These are phyloP conservation scores for Sarcophilus harrisii DNA, from an alignment of 2,797 vertebrate genomes.

Conservation along the genomic window DNA sequence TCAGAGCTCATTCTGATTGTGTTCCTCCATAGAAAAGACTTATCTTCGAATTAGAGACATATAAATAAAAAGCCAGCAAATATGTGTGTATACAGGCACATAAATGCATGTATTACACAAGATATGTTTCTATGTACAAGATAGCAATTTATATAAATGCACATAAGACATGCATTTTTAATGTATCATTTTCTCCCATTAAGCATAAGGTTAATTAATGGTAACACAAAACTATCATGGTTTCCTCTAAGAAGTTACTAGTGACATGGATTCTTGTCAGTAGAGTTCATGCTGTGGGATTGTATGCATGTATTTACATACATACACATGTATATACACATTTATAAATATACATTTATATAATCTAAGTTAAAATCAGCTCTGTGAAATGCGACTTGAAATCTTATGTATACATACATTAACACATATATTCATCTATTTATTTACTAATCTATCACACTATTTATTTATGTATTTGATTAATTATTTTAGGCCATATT, in stretches of 20 bases:
- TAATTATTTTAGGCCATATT: not conserved
- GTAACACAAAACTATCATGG: not conserved
- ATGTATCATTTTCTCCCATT: not conserved
- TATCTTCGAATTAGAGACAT: not conserved
- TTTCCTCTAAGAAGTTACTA: not conserved
- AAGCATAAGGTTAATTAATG: not conserved
- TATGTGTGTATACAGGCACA: not conserved
- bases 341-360: not conserved
- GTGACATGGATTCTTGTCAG: not conserved
- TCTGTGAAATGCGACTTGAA: too few species aligned
- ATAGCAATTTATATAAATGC: not conserved
- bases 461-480: not conserved
- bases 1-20: not conserved
- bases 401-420: too few species aligned
- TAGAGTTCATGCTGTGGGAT: not conserved
- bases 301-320: not conserved
- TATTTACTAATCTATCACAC: not conserved
- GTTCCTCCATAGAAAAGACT: too few species aligned
- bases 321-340: not conserved
- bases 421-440: not conserved
- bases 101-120: not conserved
- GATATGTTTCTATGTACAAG: not conserved
- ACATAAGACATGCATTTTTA: not conserved
- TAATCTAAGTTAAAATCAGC: too few species aligned
- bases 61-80: not conserved